Evolutionary conservation across 2,888 invertebrate species (phyloP).

Genomic region (Parapristionchus giblindavisi): DNA sequence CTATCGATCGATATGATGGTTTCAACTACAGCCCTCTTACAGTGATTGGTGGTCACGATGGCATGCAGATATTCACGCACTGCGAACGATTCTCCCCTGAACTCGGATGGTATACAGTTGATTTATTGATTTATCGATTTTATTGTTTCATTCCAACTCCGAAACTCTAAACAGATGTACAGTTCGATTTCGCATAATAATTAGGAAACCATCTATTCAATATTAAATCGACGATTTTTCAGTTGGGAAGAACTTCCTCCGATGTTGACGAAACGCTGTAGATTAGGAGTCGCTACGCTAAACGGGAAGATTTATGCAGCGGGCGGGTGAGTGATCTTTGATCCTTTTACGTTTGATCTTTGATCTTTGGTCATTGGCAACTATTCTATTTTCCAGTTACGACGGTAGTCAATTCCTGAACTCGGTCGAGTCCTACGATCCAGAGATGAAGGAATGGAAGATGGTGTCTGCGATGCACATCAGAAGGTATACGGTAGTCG

Average conservation of each 20-base stretch:
- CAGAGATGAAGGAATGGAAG: slow-evolving; percentile 76
- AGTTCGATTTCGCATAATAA: neutral
- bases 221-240: too few species aligned
- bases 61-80: slow-evolving; percentile 77
- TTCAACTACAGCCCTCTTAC: slow-evolving; percentile 22
- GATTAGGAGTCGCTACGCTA: slow-evolving; percentile 83
- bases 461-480: slow-evolving; percentile 83
- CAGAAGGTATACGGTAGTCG: slow-evolving; percentile 71
- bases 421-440: slow-evolving; percentile 77
- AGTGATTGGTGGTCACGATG: slow-evolving; percentile 84
- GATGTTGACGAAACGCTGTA: slow-evolving; percentile 81
- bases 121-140: neutral
- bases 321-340: slow-evolving; percentile 73
- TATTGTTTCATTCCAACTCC: neutral
- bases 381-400: slow-evolving; percentile 75
- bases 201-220: too few species aligned
- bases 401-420: slow-evolving; percentile 85
- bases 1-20: neutral
- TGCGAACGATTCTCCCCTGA: slow-evolving; percentile 83
- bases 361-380: neutral
- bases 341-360: slow-evolving; percentile 24
- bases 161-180: neutral
- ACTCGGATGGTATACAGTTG: neutral
- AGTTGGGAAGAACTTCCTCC: slow-evolving; percentile 74
- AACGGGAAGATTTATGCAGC: slow-evolving; percentile 85